A percentile compares a stretch with the other conserved stretches of the same genome.
Evolutionary conservation across 2,888 invertebrate species (phyloP).

Genomic region (Dasysyrphus tricinctus): DNA sequence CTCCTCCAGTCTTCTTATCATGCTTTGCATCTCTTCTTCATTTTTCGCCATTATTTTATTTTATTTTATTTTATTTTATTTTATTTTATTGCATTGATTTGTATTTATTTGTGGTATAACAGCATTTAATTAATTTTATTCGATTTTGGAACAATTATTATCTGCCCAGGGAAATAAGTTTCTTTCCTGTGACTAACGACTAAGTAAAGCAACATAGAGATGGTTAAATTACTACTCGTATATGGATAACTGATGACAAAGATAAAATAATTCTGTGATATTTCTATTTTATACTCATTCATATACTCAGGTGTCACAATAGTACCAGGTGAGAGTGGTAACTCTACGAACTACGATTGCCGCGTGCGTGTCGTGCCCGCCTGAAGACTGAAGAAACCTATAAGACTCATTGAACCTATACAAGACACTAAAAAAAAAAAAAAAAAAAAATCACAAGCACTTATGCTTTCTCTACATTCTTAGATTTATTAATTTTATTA

Average conservation of each 20-base stretch:
- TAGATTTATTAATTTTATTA: conserved; percentile 7
- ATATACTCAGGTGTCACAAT: conserved; percentile 8
- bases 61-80: too few species aligned
- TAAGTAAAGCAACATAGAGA: background rate
- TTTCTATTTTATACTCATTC: background rate
- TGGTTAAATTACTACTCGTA: background rate
- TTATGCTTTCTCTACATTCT: conserved; percentile 43
- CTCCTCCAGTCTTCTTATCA: too few species aligned
- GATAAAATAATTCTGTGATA: background rate
- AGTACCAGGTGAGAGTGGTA: background rate
- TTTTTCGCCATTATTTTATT: too few species aligned
- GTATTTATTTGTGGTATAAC: too few species aligned
- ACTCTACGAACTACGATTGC: background rate
- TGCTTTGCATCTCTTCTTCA: too few species aligned
- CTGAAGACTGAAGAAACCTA: background rate
- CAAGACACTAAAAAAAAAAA: background rate
- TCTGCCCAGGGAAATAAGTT: too few species aligned
- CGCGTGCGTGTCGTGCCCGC: background rate
- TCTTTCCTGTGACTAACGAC: too few species aligned
- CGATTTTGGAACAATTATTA: too few species aligned
- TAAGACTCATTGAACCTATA: conserved; percentile 27
- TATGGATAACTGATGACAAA: background rate
- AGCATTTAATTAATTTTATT: too few species aligned
- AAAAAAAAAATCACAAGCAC: conserved; percentile 1
- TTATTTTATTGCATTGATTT: too few species aligned